Conservation (phyloP, 2,797 vertebrate species). For the Cynodonichthys magdalenae region DNA sequence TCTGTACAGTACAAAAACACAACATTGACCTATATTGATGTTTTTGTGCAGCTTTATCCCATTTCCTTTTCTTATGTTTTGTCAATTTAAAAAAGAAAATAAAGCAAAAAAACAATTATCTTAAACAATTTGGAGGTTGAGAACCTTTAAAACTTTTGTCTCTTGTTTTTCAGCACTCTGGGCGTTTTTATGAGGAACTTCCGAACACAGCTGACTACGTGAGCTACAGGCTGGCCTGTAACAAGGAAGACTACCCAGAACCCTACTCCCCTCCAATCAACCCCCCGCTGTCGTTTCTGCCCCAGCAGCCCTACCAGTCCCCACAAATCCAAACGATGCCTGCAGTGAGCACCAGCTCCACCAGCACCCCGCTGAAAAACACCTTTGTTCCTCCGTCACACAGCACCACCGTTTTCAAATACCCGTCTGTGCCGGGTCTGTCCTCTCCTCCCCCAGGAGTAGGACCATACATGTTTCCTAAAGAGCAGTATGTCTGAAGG, state of each 20-base stretch:
- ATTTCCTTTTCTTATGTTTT: too few species aligned
- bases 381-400: slow-evolving; percentile 79
- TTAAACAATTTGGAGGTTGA: too few species aligned
- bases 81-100: too few species aligned
- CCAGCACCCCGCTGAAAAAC: slow-evolving; percentile 69
- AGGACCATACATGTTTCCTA: slow-evolving; percentile 83
- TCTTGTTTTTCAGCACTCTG: slow-evolving; percentile 79
- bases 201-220: slow-evolving; percentile 87
- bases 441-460: slow-evolving; percentile 72
- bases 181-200: slow-evolving; percentile 84
- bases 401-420: slow-evolving; percentile 75
- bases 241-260: slow-evolving; percentile 85
- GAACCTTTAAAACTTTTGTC: too few species aligned
- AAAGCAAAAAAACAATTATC: too few species aligned
- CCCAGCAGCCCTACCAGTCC: slow-evolving; percentile 82
- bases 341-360: slow-evolving; percentile 56
- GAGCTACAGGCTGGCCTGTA: slow-evolving; percentile 83
- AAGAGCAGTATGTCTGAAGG: slow-evolving; percentile 88
- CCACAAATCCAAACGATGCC: slow-evolving; percentile 46
- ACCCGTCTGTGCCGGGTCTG: slow-evolving; percentile 66
- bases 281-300: slow-evolving; percentile 81
- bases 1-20: too few species aligned
- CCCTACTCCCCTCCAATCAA: slow-evolving; percentile 84
- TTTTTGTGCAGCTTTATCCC: too few species aligned
- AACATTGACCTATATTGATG: too few species aligned